Base-by-base conservation (phyloP, 2,797 vertebrate genomes). In the Siniperca undulata region DNA sequence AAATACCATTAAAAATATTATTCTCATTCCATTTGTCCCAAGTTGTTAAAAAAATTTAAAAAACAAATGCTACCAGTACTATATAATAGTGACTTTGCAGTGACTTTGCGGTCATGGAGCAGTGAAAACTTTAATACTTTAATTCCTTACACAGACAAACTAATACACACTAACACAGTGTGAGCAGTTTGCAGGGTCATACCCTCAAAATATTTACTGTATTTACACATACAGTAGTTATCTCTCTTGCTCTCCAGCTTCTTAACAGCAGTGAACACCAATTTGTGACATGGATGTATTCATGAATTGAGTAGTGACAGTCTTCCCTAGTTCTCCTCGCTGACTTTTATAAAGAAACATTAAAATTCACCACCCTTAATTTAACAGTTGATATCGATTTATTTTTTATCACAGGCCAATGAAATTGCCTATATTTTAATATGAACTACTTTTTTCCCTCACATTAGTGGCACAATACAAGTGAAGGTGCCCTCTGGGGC, bases 61-160 rank as follows among this genome's bases (percentile, higher is more conserved):
- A 30, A 30, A 30, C 30, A 30, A 36, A 36, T 75, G 60, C 65
- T 61, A 52, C 44, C 69, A 60, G 69, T 27, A 24, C 64, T 85
- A 53, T 78, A 87, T 66, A 79, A 75, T 14, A 68, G 55, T 81
- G 88, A 75, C 30, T 30, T 30, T 30, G 30, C 30, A 30, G 30
- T 82, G 61, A 71, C 56, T 82, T 74, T 55, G 55, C 78, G 81
- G 74, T 90, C 72, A 67, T n/a, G 40, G 72, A 53, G 46, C 27
- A 68, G 20, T 4, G 0, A 60, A 68, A 59, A 19, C 4, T 17
- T 34, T 42, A 71, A 52, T 46, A 16, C 20, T 42, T 65, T 20
- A 53, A 42, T 72, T 79, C 48, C 34, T 14, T 71, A 42, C 30
- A 48, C 27, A 60, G 68, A 70, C 50, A 75, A 73, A 71, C 67